phyloP scores from a whole-genome alignment of 2,888 invertebrate species.

The Lithophane semibrunnea region DNA sequence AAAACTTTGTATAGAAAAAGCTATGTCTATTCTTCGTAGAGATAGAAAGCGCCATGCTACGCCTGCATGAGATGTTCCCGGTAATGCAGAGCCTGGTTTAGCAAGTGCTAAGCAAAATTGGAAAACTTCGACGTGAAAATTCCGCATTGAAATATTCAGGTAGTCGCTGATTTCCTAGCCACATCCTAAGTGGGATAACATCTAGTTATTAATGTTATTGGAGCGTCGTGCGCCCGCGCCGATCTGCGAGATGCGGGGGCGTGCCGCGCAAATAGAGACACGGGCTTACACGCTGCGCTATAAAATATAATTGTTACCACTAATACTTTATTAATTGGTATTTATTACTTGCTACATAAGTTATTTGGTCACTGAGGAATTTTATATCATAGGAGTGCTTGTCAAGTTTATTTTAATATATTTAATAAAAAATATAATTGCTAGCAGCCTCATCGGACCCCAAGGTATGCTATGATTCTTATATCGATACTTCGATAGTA shows the following conservation, averaged over 20 bases:
- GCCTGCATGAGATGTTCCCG: too few species aligned
- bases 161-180: conserved; percentile 32
- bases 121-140: too few species aligned
- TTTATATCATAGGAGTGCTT: background rate
- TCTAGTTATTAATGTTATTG: conserved; percentile 68
- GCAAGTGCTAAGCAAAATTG: too few species aligned
- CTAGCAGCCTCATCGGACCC: background rate
- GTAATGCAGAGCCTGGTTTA: too few species aligned
- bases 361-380: conserved; percentile 12
- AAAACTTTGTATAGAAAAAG: too few species aligned
- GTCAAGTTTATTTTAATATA: background rate
- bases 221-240: conserved; percentile 61
- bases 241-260: conserved; percentile 48
- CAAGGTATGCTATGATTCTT: background rate
- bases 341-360: conserved; percentile 36
- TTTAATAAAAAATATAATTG: too few species aligned
- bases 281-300: conserved; percentile 42
- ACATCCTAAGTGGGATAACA: conserved; percentile 54
- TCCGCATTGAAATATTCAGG: background rate
- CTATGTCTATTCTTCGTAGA: too few species aligned
- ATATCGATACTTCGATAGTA: background rate
- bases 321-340: conserved; percentile 50
- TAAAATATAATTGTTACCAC: conserved; percentile 53
- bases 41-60: too few species aligned
- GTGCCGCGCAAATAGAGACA: conserved; percentile 69